Conservation (phyloP, 2,113 vertebrate genomes). For the Trichomycterus rosablanca region DNA sequence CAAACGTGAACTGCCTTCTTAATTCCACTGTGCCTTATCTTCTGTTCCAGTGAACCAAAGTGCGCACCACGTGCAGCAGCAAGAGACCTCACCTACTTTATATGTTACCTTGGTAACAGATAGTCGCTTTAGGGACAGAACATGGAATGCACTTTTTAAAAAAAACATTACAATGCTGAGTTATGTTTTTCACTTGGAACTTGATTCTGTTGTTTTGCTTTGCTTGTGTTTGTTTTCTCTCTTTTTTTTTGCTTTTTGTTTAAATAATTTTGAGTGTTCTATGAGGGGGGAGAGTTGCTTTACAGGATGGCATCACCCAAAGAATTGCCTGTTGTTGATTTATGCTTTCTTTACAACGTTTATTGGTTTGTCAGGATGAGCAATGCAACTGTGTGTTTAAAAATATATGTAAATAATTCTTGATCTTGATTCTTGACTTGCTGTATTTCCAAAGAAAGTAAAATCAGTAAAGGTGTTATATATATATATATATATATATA, state of each 20-base stretch:
- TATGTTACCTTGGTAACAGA: slow-evolving; percentile 29
- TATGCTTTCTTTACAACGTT: no score
- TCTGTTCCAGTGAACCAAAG: slow-evolving; percentile 11
- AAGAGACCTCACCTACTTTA: slow-evolving; percentile 2
- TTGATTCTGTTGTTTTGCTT: background rate
- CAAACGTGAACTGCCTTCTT: slow-evolving; percentile 8
- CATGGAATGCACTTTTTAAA: slow-evolving; percentile 23
- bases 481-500: no score
- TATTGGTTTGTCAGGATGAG: no score
- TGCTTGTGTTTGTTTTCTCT: slow-evolving; percentile 2
- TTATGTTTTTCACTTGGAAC: slow-evolving; percentile 20
- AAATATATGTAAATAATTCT: background rate
- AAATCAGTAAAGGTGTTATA: no score
- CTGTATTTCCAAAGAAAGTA: background rate
- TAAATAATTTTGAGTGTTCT: no score
- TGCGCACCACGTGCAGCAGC: background rate
- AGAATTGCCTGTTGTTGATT: no score
- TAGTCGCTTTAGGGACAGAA: slow-evolving; percentile 30
- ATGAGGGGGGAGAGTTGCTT: no score
- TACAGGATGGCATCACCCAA: no score
- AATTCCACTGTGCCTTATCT: slow-evolving; percentile 26
- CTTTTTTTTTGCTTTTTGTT: no score
- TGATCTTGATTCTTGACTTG: background rate
- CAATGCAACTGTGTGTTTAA: background rate
- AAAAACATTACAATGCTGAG: slow-evolving; percentile 20